phyloP scores from a whole-genome alignment of 1,140 invertebrate genomes.

The Anastrepha ludens region DNA sequence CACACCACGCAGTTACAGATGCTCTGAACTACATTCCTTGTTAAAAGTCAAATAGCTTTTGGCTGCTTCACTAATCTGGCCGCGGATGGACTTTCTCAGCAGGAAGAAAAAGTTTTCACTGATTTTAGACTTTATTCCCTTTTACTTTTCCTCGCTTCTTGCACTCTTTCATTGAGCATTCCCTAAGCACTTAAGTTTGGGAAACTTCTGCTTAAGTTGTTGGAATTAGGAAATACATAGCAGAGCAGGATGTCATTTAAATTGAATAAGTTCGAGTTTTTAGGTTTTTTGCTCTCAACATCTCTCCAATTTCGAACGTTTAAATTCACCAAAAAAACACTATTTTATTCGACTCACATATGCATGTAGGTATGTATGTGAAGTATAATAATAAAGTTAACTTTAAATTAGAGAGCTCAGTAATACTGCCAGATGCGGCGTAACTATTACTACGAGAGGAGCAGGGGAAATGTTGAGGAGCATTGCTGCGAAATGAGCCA shows the following conservation, averaged over 20 bases:
- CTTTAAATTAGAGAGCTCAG: conserved; percentile 35
- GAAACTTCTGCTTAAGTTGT: conserved; percentile 4
- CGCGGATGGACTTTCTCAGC: background rate
- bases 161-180: background rate
- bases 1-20: background rate
- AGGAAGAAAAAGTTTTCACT: conserved; percentile 18
- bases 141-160: no score
- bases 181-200: background rate
- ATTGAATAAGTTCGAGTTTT: conserved; percentile 37
- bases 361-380: background rate
- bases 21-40: background rate
- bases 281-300: background rate
- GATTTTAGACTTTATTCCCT: background rate
- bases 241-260: conserved; percentile 43
- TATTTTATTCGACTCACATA: no score
- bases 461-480: background rate
- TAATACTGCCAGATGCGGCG: background rate
- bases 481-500: conserved; percentile 27
- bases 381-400: background rate
- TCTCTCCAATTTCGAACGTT: background rate
- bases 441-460: background rate
- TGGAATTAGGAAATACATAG: conserved; percentile 24
- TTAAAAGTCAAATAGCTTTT: background rate
- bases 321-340: background rate
- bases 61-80: background rate